Conservation (phyloP, 2,797 vertebrate genomes). For the Enteromius argenteus region DNA sequence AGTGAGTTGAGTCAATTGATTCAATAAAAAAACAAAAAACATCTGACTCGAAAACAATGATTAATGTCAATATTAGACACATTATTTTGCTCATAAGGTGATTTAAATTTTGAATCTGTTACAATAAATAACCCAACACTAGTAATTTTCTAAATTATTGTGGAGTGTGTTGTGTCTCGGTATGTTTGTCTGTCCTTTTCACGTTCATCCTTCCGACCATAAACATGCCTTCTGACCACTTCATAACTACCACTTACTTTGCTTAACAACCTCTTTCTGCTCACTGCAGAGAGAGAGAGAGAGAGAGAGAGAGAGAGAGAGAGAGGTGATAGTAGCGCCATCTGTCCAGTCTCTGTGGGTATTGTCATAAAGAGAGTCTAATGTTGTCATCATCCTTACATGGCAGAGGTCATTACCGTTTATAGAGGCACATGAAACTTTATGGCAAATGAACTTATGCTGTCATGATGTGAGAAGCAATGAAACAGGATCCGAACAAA, state of each 20-base stretch:
- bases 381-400: slow-evolving; percentile 56
- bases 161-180: neutral
- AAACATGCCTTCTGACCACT: neutral
- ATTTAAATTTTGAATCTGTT: neutral
- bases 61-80: neutral
- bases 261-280: slow-evolving; percentile 77
- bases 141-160: neutral
- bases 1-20: neutral
- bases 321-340: slow-evolving; percentile 39
- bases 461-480: slow-evolving; percentile 27
- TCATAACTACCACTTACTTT: slow-evolving; percentile 55
- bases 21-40: neutral
- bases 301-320: neutral
- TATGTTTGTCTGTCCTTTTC: slow-evolving; percentile 5
- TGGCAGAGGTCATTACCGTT: slow-evolving; percentile 54
- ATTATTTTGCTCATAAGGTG: neutral
- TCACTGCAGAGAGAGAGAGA: slow-evolving; percentile 1
- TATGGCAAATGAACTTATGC: slow-evolving; percentile 42
- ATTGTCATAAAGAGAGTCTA: slow-evolving; percentile 44
- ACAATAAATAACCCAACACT: neutral
- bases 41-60: neutral
- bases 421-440: slow-evolving; percentile 53
- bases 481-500: slow-evolving; percentile 23
- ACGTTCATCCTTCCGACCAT: neutral
- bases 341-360: slow-evolving; percentile 54